These are phyloP conservation scores for Drosophila tristis DNA, from an alignment of 1,140 invertebrate genomes.

Conservation along the genomic window DNA sequence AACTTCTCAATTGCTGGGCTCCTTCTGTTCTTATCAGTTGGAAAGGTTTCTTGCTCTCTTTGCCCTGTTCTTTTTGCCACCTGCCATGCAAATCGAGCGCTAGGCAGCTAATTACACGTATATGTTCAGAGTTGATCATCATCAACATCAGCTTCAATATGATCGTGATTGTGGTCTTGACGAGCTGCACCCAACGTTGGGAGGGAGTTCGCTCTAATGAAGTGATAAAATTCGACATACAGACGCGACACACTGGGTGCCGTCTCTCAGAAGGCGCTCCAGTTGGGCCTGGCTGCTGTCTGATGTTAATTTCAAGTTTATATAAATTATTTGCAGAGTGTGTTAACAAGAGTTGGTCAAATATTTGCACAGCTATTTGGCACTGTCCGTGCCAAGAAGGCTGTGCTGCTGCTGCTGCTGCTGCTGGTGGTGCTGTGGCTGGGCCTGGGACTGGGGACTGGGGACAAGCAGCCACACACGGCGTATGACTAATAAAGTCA, in stretches of 20 bases:
- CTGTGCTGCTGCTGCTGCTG: too few relatives aligned
- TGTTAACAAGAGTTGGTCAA: constrained; percentile 52
- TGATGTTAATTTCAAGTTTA: constrained; percentile 47
- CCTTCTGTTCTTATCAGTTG: neutral
- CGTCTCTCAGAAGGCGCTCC: constrained; percentile 29
- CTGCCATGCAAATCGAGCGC: constrained; percentile 17
- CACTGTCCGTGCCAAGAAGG: constrained; percentile 66
- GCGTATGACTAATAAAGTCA: constrained; percentile 81
- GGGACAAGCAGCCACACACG: constrained; percentile 38
- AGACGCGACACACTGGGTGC: neutral
- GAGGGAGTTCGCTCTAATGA: constrained; percentile 48
- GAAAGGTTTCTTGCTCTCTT: neutral
- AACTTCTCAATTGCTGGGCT: neutral
- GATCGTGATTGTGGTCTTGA: constrained; percentile 23
- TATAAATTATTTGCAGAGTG: constrained; percentile 66
- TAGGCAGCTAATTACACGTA: constrained; percentile 20
- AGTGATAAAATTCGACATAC: constrained; percentile 52
- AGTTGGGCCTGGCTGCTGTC: constrained; percentile 18
- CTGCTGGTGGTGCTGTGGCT: too few relatives aligned
- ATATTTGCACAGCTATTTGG: constrained; percentile 68
- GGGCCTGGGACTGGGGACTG: neutral
- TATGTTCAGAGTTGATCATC: constrained; percentile 7
- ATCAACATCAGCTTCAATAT: neutral
- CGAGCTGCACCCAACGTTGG: constrained; percentile 37
- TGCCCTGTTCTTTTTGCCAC: neutral